These are phyloP conservation scores for Eospalax fontanierii DNA, from an alignment of 2,797 vertebrate species.

Conservation along the genomic window DNA sequence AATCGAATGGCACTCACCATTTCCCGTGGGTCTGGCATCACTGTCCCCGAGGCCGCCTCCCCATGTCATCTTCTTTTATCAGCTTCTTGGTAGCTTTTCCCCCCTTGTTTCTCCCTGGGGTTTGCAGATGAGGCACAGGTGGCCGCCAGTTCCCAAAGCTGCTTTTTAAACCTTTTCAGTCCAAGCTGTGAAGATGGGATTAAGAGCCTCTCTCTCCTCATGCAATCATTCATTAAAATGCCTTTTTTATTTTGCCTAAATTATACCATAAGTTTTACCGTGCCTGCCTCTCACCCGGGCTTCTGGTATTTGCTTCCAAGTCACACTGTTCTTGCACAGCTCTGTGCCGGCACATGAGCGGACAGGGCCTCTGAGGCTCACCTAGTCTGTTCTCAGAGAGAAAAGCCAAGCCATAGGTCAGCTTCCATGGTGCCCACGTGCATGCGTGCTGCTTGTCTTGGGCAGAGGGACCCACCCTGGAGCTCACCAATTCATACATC, in stretches of 20 bases:
- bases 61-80: slow-evolving; percentile 40
- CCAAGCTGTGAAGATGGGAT: slow-evolving; percentile 69
- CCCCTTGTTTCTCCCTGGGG: slow-evolving; percentile 55
- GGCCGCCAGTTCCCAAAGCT: slow-evolving; percentile 70
- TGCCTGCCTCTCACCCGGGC: slow-evolving; percentile 67
- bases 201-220: slow-evolving; percentile 69
- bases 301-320: slow-evolving; percentile 59
- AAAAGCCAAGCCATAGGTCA: background rate
- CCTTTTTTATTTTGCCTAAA: slow-evolving; percentile 74
- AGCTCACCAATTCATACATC: slow-evolving; percentile 55
- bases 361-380: background rate
- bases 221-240: slow-evolving; percentile 79
- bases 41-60: slow-evolving; percentile 5
- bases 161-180: slow-evolving; percentile 22
- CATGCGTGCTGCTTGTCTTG: too few relatives aligned
- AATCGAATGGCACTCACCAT: background rate
- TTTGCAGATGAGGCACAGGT: slow-evolving; percentile 28
- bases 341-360: accelerated
- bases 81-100: slow-evolving; percentile 31
- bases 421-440: accelerated
- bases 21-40: background rate
- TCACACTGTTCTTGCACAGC: slow-evolving; percentile 3
- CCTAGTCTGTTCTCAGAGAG: background rate
- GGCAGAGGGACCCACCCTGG: background rate
- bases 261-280: slow-evolving; percentile 53